Conservation (phyloP, 64 coral and sea anemone species). For the Montipora sp. region DNA sequence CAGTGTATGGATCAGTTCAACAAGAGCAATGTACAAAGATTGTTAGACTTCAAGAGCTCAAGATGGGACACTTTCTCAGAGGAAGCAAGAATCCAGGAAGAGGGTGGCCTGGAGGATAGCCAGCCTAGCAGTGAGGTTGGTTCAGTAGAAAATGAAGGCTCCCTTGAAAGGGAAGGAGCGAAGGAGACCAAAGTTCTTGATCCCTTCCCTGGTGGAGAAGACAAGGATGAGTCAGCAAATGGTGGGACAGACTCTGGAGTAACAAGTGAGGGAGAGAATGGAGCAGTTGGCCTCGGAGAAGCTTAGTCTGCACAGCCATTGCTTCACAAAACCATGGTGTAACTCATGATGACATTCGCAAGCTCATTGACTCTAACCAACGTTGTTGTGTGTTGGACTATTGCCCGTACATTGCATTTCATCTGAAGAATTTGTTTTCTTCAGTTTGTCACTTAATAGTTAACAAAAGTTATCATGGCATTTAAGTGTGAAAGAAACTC, state of each 20-base stretch:
- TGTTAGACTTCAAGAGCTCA: slow-evolving; percentile 88
- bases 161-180: neutral
- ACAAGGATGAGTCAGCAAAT: slow-evolving; percentile 16
- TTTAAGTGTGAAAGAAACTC: no score
- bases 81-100: slow-evolving; percentile 47
- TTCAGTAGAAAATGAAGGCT: slow-evolving; percentile 36
- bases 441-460: no score
- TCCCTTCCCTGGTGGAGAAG: slow-evolving; percentile 13
- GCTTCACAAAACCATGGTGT: neutral
- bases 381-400: no score
- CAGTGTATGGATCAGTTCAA: slow-evolving; percentile 79
- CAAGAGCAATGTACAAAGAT: slow-evolving; percentile 78
- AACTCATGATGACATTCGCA: no score
- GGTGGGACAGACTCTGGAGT: slow-evolving; percentile 69
- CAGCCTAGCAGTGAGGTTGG: slow-evolving; percentile 52
- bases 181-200: neutral
- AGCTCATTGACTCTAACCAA: no score
- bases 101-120: neutral
- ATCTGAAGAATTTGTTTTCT: no score
- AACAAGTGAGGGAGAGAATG: slow-evolving; percentile 69
- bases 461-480: no score
- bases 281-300: slow-evolving; percentile 10
- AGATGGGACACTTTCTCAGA: slow-evolving; percentile 80
- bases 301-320: neutral
- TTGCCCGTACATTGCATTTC: no score